Evolutionary conservation across 2,888 invertebrate genomes (phyloP).

Genomic region (Melitaea athalia): DNA sequence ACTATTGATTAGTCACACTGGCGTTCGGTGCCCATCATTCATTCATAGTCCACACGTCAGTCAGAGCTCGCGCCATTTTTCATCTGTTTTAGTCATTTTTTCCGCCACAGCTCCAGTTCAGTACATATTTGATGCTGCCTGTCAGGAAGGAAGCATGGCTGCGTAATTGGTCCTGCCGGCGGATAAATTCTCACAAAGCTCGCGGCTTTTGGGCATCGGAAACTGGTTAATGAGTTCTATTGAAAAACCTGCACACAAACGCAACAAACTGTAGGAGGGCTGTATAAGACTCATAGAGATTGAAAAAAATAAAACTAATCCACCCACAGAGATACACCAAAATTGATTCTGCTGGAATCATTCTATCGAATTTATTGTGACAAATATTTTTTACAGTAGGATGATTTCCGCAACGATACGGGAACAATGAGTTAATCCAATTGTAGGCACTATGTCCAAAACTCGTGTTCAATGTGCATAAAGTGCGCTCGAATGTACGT

Average conservation of each 20-base stretch:
- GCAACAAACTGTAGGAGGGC: constrained; percentile 8
- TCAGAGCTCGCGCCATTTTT: constrained; percentile 56
- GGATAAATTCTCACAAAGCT: constrained; percentile 56
- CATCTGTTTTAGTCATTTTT: constrained; percentile 45
- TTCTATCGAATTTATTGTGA: constrained; percentile 37
- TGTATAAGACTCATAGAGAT: constrained; percentile 20
- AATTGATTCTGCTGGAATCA: constrained; percentile 27
- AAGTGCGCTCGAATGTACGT: constrained; percentile 63
- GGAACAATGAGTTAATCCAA: constrained; percentile 70
- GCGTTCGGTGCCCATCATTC: constrained; percentile 63
- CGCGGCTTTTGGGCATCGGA: constrained; percentile 47
- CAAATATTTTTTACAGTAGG: constrained; percentile 39
- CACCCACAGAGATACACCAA: constrained; percentile 15
- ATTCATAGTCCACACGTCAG: constrained; percentile 68
- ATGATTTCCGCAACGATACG: constrained; percentile 46
- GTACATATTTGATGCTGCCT: constrained; percentile 70
- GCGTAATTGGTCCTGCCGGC: constrained; percentile 65
- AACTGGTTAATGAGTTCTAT: constrained; percentile 52
- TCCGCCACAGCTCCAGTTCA: constrained; percentile 51
- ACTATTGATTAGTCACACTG: constrained; percentile 57
- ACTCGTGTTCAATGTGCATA: constrained; percentile 67
- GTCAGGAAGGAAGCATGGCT: constrained; percentile 65
- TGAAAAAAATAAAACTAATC: constrained; percentile 11
- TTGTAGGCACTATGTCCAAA: constrained; percentile 60
- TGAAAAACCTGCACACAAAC: constrained; percentile 39